Evolutionary conservation across 1,140 invertebrate genomes (phyloP), one percentile per base, ranked within the genome.

Genomic region (Gonatopus flavifemur): DNA sequence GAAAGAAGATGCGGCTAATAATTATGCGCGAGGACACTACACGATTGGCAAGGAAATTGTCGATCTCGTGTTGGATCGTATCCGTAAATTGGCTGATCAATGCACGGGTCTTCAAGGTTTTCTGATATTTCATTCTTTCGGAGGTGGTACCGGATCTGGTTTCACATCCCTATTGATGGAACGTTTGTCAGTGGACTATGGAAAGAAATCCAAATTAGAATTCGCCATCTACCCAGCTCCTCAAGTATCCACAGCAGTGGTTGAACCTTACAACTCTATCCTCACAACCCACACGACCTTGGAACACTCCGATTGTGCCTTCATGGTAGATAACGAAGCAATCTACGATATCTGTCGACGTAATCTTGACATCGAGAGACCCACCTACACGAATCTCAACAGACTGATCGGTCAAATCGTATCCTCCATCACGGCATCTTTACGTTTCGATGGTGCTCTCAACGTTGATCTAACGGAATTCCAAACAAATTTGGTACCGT

Each of bases 121-220:
- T 28, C 25, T 28, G 12, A 28, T 28, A 6, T 28, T 28, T 12
- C 25, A 28, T 28, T 28, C 25, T 6, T 28, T 28, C 12, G 25
- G 25, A 7, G 25, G 25, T 7, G 25, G 25, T 7, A 28, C 25
- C 72, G 90, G 90, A 7, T 28, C 25, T 28, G 25, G 25, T 28
- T 28, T 28, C 12, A 28, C 25, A 28, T 28, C 25, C 25, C 12
- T 28, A 28, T 28, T 28, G 12, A 28, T 28, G 25, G 25, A 28
- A 28, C 25, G 25, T 28, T 28, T 28, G 25, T 28, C 25, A 28
- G 25, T 28, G 6, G 25, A 28, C 12, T 28, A 7, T 28, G 25
- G 25, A 31, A 93, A 94, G 78, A 93, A 92, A 68, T 89, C 88
- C 21, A 94, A 93, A 73, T 79, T 94, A 28, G 90, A 94, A 73